These are phyloP conservation scores for Paracentrotus lividus DNA, from an alignment of 53 echinoderm and acorn worm genomes.

Conservation along the genomic window DNA sequence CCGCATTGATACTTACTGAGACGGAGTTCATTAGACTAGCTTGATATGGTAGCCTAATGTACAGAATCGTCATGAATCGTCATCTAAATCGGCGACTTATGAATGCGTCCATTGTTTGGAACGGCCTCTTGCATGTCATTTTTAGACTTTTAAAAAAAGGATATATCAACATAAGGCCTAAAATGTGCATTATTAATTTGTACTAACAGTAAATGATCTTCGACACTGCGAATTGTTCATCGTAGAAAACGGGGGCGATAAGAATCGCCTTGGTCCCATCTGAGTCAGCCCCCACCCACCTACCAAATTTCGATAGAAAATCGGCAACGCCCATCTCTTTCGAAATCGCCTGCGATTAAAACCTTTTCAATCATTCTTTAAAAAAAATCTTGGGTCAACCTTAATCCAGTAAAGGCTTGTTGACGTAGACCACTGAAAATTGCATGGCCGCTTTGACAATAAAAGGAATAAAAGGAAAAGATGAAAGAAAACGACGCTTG, in stretches of 20 bases:
- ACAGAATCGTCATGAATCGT: too few species aligned
- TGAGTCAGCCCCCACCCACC: slow-evolving; percentile 12
- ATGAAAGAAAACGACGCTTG: background rate
- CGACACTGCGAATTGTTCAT: background rate
- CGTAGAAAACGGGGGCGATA: background rate
- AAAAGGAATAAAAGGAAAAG: too few species aligned
- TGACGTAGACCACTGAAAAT: slow-evolving; percentile 13
- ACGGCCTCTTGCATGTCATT: too few species aligned
- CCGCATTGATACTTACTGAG: too few species aligned
- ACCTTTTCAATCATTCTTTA: background rate
- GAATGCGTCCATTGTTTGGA: too few species aligned
- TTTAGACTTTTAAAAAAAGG: too few species aligned
- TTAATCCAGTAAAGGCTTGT: slow-evolving; percentile 21
- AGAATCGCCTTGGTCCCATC: background rate
- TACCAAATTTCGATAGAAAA: background rate
- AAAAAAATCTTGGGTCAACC: background rate
- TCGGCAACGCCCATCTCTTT: background rate
- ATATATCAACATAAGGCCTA: too few species aligned
- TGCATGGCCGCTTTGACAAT: background rate
- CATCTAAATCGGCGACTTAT: too few species aligned
- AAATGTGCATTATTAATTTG: too few species aligned
- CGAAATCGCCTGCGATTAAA: background rate
- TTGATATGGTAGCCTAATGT: too few species aligned
- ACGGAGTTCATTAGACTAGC: too few species aligned
- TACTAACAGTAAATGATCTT: background rate